A percentile compares a stretch with the other conserved stretches of the same genome.
Evolutionary conservation across 2,113 vertebrate species (phyloP).

Genomic region (Siniperca chuatsi): DNA sequence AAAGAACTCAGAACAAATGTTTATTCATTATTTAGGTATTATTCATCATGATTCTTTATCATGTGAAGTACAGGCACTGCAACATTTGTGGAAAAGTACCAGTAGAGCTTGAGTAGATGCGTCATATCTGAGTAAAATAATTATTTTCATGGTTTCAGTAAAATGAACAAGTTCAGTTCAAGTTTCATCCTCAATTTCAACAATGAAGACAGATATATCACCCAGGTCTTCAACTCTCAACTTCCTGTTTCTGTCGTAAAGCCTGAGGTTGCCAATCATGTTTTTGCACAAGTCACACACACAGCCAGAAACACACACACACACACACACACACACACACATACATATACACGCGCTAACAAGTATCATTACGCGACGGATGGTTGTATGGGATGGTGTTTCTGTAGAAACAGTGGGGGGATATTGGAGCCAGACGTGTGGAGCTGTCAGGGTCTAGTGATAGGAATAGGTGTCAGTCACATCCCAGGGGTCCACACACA

Average conservation of each 20-base stretch:
- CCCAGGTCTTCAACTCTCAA: conserved; percentile 48
- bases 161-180: conserved; percentile 16
- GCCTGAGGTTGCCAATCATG: conserved; percentile 20
- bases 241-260: conserved; percentile 52
- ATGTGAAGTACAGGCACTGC: neutral
- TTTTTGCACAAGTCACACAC: conserved; percentile 30
- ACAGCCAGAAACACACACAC: conserved; percentile 4
- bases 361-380: conserved; percentile 71
- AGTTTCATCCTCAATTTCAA: conserved; percentile 25
- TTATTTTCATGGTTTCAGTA: neutral
- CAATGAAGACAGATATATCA: conserved; percentile 37
- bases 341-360: conserved; percentile 44
- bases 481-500: conserved; percentile 71
- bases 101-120: neutral
- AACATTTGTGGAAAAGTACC: neutral
- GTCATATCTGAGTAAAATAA: neutral
- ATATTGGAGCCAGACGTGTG: conserved; percentile 86
- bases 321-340: conserved; percentile 3
- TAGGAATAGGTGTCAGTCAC: conserved; percentile 83
- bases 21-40: neutral
- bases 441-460: conserved; percentile 82
- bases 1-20: neutral
- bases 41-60: neutral
- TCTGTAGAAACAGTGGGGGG: conserved; percentile 77
- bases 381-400: conserved; percentile 78